Base-by-base conservation (phyloP, 2,888 invertebrate species). In the Cinara cedri region DNA sequence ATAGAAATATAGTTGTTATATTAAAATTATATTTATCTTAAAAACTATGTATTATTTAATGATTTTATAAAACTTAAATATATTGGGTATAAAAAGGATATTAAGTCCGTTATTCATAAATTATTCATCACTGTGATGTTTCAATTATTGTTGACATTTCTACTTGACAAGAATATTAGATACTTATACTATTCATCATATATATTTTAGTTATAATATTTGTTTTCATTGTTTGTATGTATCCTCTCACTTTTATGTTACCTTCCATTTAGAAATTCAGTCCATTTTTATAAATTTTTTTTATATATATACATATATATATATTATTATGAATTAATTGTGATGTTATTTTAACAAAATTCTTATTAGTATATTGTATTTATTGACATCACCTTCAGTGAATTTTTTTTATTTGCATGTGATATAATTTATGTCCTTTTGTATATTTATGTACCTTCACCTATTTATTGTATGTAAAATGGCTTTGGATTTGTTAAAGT, bases 361-460 rank as follows among this genome's bases (percentile, higher is more conserved):
- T 44, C 16, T 74, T 65, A 54, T 74, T 74, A 65, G 51, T 16
- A 54, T 74, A 51, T 74, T 63, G 21, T 62, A 74, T 63, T 42
- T 49, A 54, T 65, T 74, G 16, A 21, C 54, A 65, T 54, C 74
- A 63, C 63, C 54, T 65, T 54, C n/a, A 74, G 54, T 74, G 54
- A 65, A 54, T 74, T 74, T 60, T 70, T 70, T 19, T 55, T 49
- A 65, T 51, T 74, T 74, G 74, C 74, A 74, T 74, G 74, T 74
- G 74, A 74, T 74, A 74, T 74, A 74, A 74, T 65, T 74, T 74
- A 74, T 74, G 54, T 65, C 9, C 14, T 74, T 72, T 74, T 74
- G 54, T 74, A 65, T 65, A 44, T 74, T 65, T 74, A 72, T 74
- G 74, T 74, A 63, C 62, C 34, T 72, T 72, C 19, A 49, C 49